Base-by-base conservation (phyloP, 2,797 vertebrate species). In the Aplochiton taeniatus region DNA sequence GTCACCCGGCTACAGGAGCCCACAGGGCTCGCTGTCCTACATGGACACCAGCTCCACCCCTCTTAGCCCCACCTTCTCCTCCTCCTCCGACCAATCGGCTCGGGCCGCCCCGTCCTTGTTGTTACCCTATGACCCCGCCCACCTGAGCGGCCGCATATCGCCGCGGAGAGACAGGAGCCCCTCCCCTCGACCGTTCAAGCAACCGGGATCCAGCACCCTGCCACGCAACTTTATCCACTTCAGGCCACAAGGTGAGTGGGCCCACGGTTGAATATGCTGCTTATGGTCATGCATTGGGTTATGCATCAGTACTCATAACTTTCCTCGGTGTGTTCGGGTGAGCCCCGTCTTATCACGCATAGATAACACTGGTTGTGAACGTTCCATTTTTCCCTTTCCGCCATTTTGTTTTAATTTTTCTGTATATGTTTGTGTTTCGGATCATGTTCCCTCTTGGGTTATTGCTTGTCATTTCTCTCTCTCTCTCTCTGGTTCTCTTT, bases 181-280 rank as follows among this genome's bases (percentile, higher is more conserved):
- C 45, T 89, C 91, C 13, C 80, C 89, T 10, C 16, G 75, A 54
- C 12, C 66, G 8, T 66, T 83, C 7, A 74, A 59, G 20, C 60
- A 64, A 1, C 12, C 66, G 0, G 4, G 42, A 1, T 65, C 85
- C 58, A 87, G 17, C 80, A 92, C 90, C 0, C 77, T 91, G 9
- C 90, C 91, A 3, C 81, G 88, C 14, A 90, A 81, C 41, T 83
- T 87, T 51, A 58, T 45, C 8, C 2, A 58, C 9, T 77, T 72
- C 50, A 84, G 53, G 50, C 51, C 69, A 53, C 9, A 68, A 46
- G 90, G 92, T 93, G 50, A 83, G 80, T 80, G 4, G 0, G 49
- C 46, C 18, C 0, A 64, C 11, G 2, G 31, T 31, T 31, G 31
- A 31, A 61, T 47, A 3, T 20, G 56, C 16, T 11, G 13, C 9